Evolutionary conservation across 2,888 invertebrate species (phyloP), one percentile per base, ranked within the genome.

Genomic region (Conchocele bisecta): DNA sequence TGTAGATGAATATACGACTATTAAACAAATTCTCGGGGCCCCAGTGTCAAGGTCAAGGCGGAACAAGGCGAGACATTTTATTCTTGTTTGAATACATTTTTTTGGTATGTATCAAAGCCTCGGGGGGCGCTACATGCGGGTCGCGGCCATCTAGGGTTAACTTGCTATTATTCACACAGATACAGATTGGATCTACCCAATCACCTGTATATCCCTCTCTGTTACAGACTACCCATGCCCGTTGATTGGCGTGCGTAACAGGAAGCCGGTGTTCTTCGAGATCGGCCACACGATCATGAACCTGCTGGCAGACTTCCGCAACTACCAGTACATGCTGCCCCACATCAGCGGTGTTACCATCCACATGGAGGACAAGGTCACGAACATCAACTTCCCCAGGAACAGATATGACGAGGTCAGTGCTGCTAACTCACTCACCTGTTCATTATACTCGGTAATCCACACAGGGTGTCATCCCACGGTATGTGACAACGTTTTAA

Each of bases 261-360:
- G 96, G 15, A 95, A 95, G 80, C 94, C 96, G 0, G 95, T 96
- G 5, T 97, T 95, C 89, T 95, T 94, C 31, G 96, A 96, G 92
- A 95, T 96, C 67, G 96, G 96, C 0, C 96, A 96, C 89, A 96
- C 96, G 11, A 95, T 97, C 70, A 96, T 97, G 91, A 96, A 96
- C 92, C 93, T 97, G 60, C 91, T 96, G 78, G 96, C 95, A 22
- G 96, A 97, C 92, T 96, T 96, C 88, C 93, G 95, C 68, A 96
- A 95, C 89, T 96, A 94, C 89, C 94, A 95, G 2, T 97, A 96
- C 88, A 95, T 95, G 37, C 89, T 96, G 80, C 95, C 95, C 0
- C 93, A 94, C 54, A 95, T 96, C 13, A 93, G 94, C 39, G 96
- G 96, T 1, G 92, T 96, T 75, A 93, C 94, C 5, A 95, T 96